Evolutionary conservation across 2,113 vertebrate genomes (phyloP), one percentile per base, ranked within the genome.

Genomic region (Stercorarius parasiticus): DNA sequence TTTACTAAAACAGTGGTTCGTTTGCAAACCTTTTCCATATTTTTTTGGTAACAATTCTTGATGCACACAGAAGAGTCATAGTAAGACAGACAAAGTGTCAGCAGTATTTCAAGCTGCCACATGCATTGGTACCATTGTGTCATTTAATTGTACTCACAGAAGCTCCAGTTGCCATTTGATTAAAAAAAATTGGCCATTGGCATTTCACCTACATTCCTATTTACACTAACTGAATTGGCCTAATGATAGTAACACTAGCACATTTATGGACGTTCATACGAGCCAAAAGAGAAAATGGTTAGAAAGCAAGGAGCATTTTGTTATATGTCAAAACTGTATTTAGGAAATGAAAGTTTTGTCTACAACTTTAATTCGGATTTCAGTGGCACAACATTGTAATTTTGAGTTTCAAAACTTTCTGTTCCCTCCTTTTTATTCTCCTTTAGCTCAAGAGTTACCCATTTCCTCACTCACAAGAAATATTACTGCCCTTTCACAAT

Each of bases 211-310:
- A 45, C 8, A 9, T 36, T 82, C 17, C 5, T 64, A 42, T 45
- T 89, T 71, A 61, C 5, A 29, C 5, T 53, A 67, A 62, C 22
- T 62, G 26, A 89, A 52, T 81, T 62, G 36, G 45, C 9, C 25
- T 74, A 80, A 65, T 66, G n/a, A 59, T 10, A 67, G 20, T 34
- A 38, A 78, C 9, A 36, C 4, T 34, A 61, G 52, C 10, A 86
- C 5, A 47, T 42, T 80, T 42, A 38, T 0, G 5, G 53, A 65
- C 25, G 29, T 38, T 76, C 30, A 65, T 34, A 32, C 0, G 1
- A 80, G 7, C 6, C 70, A 43, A 72, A 83, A 64, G 2, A 38
- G 70, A 58, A 82, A 52, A 30, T 25, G 23, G 8, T 16, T 72
- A 88, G 20, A 55, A 86, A 73, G 21, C 11, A 72, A 88, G 20